Base-by-base conservation (phyloP, 1,140 invertebrate genomes). In the Drosophila pachea region DNA sequence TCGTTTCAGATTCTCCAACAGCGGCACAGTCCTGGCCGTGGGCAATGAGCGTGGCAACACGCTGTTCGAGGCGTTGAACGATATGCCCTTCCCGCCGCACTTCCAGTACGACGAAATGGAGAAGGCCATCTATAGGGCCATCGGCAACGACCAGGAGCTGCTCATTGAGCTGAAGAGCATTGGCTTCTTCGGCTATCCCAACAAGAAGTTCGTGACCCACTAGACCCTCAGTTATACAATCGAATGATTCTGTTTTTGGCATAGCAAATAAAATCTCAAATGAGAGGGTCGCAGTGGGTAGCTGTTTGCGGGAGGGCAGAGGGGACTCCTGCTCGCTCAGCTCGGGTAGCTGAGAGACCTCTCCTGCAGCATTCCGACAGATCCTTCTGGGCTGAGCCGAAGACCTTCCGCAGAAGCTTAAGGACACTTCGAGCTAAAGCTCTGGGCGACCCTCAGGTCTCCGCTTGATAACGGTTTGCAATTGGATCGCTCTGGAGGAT, bases 31-130 rank as follows among this genome's bases (percentile, higher is more conserved):
- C 56, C 78, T 95, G 5, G 90, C 93, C 2, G 91, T 92, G 1
- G 93, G 92, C 0, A 94, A 95, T 76, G 90, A 92, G 3, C 79
- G 91, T 16, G 94, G 94, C 2, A 89, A 90, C 29, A 90, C 94
- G 1, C 91, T 94, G 54, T 90, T 94, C 1, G 93, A 92, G 74
- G 91, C 92, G 52, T 87, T 95, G 4, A 91, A 93, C 68, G 92
- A 93, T 43, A 94, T 94, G 88, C 93, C 94, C 0, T 92, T 94
- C 76, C 88, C 93, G 0, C 91, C 94, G 4, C 93, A 92, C 71
- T 92, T 93, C 70, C 93, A 94, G 76, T 90, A 90, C 16, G 88
- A 91, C 35, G 88, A 92, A 52, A 81, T 94, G 4, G 89, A 93
- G 36, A 90, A 91, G n/a, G 90, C 92, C 11, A 90, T 95, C 0